Base-by-base conservation (phyloP, 30 jellyfish, hydroid and myxozoan genomes). In the Nemopilema nomurai region DNA sequence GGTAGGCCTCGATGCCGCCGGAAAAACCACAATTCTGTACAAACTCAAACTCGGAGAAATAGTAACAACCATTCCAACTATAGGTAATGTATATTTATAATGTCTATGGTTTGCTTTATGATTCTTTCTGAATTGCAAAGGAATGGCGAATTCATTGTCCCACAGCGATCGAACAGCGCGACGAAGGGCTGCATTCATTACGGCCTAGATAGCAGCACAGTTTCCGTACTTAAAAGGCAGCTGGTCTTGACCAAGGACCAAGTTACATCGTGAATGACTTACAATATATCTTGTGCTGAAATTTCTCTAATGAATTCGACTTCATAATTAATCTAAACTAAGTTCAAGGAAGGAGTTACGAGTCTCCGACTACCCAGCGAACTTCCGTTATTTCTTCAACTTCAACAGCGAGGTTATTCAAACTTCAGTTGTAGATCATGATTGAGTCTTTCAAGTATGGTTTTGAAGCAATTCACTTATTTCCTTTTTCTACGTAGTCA, bases 1-100 rank as follows among this genome's bases (percentile, higher is more conserved):
- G 98, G 98, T 96, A 50, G 99, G 99, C 49, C 85, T 96, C 71
- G 99, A 96, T 69, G 98, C 98, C n/a, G 99, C 99, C 30, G 99
- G 99, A 71, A 96, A 96, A 79, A 96, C 99, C 28, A 96, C 99
- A 20, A 96, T 96, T 74, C 88, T 96, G 89, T 96, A 96, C 83
- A 90, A 96, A 71, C 19, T 76, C 80, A 79, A 79, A 31, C 80
- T 67, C 52, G 79, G 89, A 20, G 89, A 79, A 65, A 79, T 67
- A 53, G 89, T 79, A 29, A 63, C 80, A 27, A 63, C 80, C 20
- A 79, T 79, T 33, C 79, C 80, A 63, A 79, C 86, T 4, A 76
- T 76, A 76, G 83, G 83, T 73, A 73, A 26, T 30, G 28, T 26
- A 8, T 19, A 25, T 0, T 1, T 3, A 13, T 3, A 41, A 41